Evolutionary conservation across 2,797 vertebrate genomes (phyloP), one percentile per base, ranked within the genome.

Genomic region (Danio albolineatus): DNA sequence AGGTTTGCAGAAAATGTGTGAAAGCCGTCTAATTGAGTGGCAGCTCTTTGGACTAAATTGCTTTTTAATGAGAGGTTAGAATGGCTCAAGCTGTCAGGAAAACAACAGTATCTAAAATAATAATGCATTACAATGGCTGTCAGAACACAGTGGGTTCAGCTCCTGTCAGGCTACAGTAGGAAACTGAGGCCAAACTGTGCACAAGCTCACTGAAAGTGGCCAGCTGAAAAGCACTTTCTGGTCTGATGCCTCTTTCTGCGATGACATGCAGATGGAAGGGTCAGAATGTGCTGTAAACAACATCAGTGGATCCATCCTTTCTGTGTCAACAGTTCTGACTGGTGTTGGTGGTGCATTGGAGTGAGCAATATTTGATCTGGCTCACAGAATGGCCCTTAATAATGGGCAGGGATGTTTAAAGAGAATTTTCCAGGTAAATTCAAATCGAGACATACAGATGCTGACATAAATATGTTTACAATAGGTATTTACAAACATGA

Each of bases 11-110:
- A 51, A 46, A 67, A 38, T 36, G 36, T 69, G 14, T 49, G 14
- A 69, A n/a, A 69, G n/a, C 8, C 46, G 69, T n/a, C 13, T 66
- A 28, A 8, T 21, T n/a, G 65, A 38, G 46, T 51, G 65, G 9
- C 46, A 69, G 46, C 69, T 69, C 6, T 38, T 46, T 69, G 28
- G 46, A 2, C 5, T 38, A 69, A 69, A 69, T 51, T 4, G 46
- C 46, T 36, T 38, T 49, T 51, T 51, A 69, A 69, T 51, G 46
- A 51, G 65, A 21, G 14, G 28, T 51, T 46, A 38, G 46, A 4
- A 51, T n/a, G 65, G 14, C 0, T 38, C 8, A 51, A 38, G 14
- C 65, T 14, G 12, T 46, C 17, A 46, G 43, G 17, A 46, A n/a
- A 9, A 51, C 0, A 9, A 38, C 21, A 51, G n/a, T 51, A n/a